These are phyloP conservation scores for Lamprotornis superbus DNA, from an alignment of 2,113 vertebrate species.

Conservation along the genomic window DNA sequence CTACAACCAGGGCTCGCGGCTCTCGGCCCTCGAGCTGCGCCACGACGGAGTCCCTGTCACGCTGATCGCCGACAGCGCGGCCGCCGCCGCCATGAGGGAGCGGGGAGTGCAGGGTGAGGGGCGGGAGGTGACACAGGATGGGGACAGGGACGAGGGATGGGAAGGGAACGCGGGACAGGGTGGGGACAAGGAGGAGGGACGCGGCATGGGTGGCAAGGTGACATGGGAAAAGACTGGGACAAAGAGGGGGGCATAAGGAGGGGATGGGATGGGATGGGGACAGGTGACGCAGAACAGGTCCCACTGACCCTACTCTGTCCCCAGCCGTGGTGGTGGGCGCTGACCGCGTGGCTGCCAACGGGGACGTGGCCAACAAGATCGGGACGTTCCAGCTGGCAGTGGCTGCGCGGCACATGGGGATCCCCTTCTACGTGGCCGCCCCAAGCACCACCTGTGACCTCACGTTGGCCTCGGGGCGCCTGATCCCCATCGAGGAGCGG, in stretches of 20 bases:
- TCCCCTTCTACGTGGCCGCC: conserved; percentile 81
- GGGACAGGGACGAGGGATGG: background rate
- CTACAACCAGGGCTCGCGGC: background rate
- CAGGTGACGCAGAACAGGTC: background rate
- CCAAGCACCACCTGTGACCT: conserved; percentile 89
- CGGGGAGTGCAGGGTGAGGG: background rate
- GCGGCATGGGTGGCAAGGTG: background rate
- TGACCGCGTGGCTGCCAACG: conserved; percentile 87
- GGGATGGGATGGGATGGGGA: background rate
- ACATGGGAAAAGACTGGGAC: background rate
- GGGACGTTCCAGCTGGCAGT: conserved; percentile 91
- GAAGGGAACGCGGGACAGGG: too few species aligned
- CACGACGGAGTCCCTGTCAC: background rate
- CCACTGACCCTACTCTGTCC: rapidly evolving
- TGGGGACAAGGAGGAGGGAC: background rate
- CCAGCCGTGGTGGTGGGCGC: conserved; percentile 89
- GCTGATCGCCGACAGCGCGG: background rate
- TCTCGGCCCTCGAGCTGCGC: background rate
- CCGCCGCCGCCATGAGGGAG: background rate
- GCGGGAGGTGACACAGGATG: rapidly evolving
- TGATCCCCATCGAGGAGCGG: conserved; percentile 86
- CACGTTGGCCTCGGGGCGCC: conserved; percentile 73
- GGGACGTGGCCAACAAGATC: conserved; percentile 91
- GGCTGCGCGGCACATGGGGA: conserved; percentile 78
- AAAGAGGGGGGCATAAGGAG: too few species aligned